Evolutionary conservation across 2,888 invertebrate genomes (phyloP), one percentile per base, ranked within the genome.

Genomic region (Philonicus albiceps): DNA sequence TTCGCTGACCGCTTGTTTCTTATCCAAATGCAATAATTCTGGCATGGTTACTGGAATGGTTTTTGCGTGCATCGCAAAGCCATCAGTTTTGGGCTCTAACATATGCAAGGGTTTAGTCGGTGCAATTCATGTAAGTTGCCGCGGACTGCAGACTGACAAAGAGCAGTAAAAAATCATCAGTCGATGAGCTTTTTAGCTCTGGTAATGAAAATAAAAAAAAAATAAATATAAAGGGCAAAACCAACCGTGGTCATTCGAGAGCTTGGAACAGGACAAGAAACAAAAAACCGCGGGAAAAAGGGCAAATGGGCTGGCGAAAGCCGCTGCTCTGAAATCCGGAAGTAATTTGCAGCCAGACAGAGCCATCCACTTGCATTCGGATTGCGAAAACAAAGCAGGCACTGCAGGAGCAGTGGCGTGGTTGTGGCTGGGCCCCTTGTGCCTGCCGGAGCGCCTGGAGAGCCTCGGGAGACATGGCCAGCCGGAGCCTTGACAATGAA

Each of bases 321-420:
- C 84, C 19, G 31, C 27, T 72, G 84, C 84, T 34, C 84, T 40
- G 84, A 72, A 81, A 84, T 73, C 84, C 84, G 84, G 84, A 84
- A 84, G 73, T 84, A 84, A 84, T 84, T 84, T 72, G 84, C 73
- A 73, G 73, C 84, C 73, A 81, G 81, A 81, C 81, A 81, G 78
- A 78, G 55, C 49, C 81, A 55, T 81, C 81, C 81, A 81, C 81
- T 81, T 49, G 64, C 13, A 81, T 55, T 31, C 34, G 81, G 55
- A 81, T 37, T 31, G 73, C 49, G 49, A 19, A 73, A 84, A 84
- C 84, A 13, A 73, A 73, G 40, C 40, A 81, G 13, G 53, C 19
- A 4, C 30, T n/a, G 31, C 27, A 53, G 49, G 43, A 40, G 40
- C 22, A 16, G 13, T 13, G 16, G 0, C 2, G 40, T 13, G 16